Percentiles rank a stretch among this genome's conserved stretches.
These are phyloP conservation scores for Paracanthobrama guichenoti DNA, from an alignment of 2,113 vertebrate genomes.

Conservation along the genomic window DNA sequence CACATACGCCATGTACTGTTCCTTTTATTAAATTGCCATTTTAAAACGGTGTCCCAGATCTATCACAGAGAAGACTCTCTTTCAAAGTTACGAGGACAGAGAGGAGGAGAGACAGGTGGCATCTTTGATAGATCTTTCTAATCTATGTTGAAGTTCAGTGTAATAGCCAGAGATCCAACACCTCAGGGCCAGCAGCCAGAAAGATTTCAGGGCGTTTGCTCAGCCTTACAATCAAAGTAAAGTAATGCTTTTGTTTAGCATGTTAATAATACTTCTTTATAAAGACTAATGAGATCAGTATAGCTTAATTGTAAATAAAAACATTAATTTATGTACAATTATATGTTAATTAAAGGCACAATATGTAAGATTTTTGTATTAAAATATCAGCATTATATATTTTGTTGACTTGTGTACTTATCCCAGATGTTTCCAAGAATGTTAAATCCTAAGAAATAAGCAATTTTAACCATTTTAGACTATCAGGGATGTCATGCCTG, in stretches of 20 bases:
- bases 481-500: too few species aligned
- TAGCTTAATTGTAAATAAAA: background rate
- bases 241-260: background rate
- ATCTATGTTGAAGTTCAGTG: constrained; percentile 51
- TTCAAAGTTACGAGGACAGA: background rate
- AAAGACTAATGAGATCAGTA: background rate
- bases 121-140: constrained; percentile 55
- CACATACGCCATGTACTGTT: background rate
- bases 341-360: too few species aligned
- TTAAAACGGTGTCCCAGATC: background rate
- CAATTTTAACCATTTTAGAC: too few species aligned
- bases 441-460: too few species aligned
- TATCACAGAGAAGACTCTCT: background rate
- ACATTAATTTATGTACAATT: background rate
- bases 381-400: too few species aligned
- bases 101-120: constrained; percentile 46
- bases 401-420: too few species aligned
- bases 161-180: constrained; percentile 45
- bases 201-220: background rate
- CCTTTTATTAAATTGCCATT: background rate
- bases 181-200: constrained; percentile 37
- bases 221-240: background rate
- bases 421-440: too few species aligned
- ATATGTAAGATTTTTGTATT: too few species aligned
- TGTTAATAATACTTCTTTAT: background rate